Percentiles rank a stretch among this genome's conserved stretches.
Conservation (phyloP, 2,797 vertebrate species). For the Crocodylus rhombifer region DNA sequence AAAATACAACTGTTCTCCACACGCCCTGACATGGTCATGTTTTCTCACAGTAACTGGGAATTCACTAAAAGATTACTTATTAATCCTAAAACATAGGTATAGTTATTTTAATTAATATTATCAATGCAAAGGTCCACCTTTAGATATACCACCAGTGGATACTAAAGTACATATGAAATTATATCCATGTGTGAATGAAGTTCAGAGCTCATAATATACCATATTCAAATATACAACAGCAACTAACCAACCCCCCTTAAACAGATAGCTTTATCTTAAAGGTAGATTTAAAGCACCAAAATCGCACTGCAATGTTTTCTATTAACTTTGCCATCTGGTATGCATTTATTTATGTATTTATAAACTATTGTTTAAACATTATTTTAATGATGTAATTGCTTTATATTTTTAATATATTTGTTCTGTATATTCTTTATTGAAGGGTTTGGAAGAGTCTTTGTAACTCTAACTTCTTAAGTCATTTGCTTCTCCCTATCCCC, state of each 20-base stretch:
- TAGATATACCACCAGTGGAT: neutral
- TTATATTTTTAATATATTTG: too few species aligned
- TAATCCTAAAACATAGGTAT: slow-evolving; percentile 26
- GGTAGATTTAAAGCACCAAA: neutral
- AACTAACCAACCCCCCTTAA: neutral
- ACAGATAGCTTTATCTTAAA: neutral
- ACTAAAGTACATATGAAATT: slow-evolving; percentile 22
- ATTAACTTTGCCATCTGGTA: neutral
- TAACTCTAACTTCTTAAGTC: neutral
- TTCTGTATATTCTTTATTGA: neutral
- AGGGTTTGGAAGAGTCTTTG: neutral
- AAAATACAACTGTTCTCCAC: slow-evolving; percentile 42
- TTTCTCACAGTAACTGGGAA: slow-evolving; percentile 16
- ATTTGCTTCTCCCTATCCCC: neutral
- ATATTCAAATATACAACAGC: neutral
- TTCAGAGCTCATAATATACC: neutral
- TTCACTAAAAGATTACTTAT: slow-evolving; percentile 44
- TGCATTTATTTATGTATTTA: neutral
- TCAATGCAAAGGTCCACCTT: neutral
- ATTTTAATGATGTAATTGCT: too few species aligned
- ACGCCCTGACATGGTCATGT: slow-evolving; percentile 20
- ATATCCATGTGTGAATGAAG: slow-evolving; percentile 14
- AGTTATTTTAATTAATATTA: slow-evolving; percentile 37
- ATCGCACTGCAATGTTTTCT: neutral
- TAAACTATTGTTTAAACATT: neutral